Evolutionary conservation across 2,113 vertebrate genomes (phyloP).

Genomic region (Pachyramphus minor): DNA sequence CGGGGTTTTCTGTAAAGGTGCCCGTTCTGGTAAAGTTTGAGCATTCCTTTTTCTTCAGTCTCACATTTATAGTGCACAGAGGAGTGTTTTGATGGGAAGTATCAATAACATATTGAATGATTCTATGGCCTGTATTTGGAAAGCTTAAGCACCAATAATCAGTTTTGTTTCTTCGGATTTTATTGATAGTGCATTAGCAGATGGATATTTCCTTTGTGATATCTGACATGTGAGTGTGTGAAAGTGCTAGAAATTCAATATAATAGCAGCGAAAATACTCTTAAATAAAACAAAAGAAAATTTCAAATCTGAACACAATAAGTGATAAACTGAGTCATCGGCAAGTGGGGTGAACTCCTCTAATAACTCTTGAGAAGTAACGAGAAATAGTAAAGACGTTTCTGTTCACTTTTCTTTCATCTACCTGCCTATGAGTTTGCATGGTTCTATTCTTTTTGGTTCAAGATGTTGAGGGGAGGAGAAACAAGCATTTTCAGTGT

Average conservation of each 20-base stretch:
- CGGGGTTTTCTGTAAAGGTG: neutral
- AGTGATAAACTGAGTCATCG: neutral
- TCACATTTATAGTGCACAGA: neutral
- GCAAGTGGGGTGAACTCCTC: neutral
- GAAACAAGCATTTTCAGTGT: neutral
- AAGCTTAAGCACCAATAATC: neutral
- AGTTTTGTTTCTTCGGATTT: neutral
- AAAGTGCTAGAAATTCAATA: neutral
- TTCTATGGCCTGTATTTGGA: neutral
- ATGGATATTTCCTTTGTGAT: neutral
- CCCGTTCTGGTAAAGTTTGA: neutral
- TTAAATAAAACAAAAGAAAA: neutral
- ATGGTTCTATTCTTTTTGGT: neutral
- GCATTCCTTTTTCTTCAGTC: neutral
- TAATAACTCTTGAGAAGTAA: neutral
- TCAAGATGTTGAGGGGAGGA: neutral
- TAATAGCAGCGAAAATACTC: neutral
- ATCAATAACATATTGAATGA: neutral
- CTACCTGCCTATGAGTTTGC: neutral
- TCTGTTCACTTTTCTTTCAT: neutral
- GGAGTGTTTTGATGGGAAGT: constrained; percentile 26
- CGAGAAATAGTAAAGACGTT: neutral
- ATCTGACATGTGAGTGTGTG: neutral
- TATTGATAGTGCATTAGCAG: neutral
- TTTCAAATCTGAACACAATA: neutral